Evolutionary conservation across 1,140 invertebrate species (phyloP), one percentile per base, ranked within the genome.

Genomic region (Bombus polaris): DNA sequence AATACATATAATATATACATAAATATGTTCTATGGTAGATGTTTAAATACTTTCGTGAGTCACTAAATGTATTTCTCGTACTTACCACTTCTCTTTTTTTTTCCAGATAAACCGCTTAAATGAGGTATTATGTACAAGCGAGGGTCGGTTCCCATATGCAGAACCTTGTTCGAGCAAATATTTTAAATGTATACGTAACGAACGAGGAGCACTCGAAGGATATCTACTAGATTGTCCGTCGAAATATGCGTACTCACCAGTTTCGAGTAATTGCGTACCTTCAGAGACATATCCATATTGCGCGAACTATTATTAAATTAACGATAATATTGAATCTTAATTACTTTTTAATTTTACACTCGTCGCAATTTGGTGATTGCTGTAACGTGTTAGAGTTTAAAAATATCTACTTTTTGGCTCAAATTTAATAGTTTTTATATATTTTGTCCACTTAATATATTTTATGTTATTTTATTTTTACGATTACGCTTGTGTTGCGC

Each of bases 221-320:
- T 96, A 96, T 79, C 94, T 98, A 22, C 96, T 96, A 91, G 96
- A 96, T 89, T 98, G 97, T 94, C 97, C 97, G 3, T 92, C 96
- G 90, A 96, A 96, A 10, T 97, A 96, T 83, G 94, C 96, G 3
- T 98, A 96, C 92, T 98, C 97, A 96, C 95, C 96, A 37, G 95
- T 96, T 8, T 97, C 96, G 25, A 18, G 37, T 10, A 25, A 25
- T 37, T 79, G 65, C 25, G 22, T 47, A 1, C 42, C 42, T 37
- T 28, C 15, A 22, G 6, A 32, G 2, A 8, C 35, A 18, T 68
- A 13, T 10, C 22, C 42, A 28, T 18, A 25, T 44, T 73, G 71
- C n/a, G 8, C 28, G 0, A 15, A 28, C 10, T 28, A 39, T 39
- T 22, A 71, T 39, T 9, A 62, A n/a, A 12, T 62, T n/a, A 62